Evolutionary conservation across 2,888 invertebrate species (phyloP).

Genomic region (Drosophila kanekoi): DNA sequence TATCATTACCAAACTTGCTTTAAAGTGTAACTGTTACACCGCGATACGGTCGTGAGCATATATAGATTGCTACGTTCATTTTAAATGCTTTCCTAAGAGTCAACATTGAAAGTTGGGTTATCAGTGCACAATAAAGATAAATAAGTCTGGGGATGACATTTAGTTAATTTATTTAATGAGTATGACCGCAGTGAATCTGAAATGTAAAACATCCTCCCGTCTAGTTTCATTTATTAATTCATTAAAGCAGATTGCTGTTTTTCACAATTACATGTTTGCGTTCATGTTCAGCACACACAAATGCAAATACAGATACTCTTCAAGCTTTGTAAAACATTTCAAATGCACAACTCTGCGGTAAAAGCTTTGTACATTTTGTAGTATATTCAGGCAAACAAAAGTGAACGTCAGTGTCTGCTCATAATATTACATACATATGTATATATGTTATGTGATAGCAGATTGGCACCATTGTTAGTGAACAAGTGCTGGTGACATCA

Average conservation of each 20-base stretch:
- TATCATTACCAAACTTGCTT: constrained; percentile 35
- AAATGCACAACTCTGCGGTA: background rate
- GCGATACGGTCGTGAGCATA: constrained; percentile 21
- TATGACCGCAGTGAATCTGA: constrained; percentile 20
- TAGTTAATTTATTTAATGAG: constrained; percentile 61
- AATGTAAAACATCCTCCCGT: constrained; percentile 12
- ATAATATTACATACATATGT: background rate
- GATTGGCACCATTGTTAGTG: background rate
- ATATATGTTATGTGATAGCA: background rate
- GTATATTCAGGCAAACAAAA: background rate
- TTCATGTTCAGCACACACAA: too few relatives aligned
- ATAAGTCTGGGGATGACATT: constrained; percentile 47
- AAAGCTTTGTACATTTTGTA: background rate
- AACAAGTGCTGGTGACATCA: background rate
- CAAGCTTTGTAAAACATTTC: background rate
- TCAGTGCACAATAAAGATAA: constrained; percentile 67
- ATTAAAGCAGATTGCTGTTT: background rate
- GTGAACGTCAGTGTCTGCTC: background rate
- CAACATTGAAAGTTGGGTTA: constrained; percentile 41
- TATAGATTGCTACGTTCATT: constrained; percentile 41
- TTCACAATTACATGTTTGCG: too few relatives aligned
- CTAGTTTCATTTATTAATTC: constrained; percentile 39
- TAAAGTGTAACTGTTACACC: constrained; percentile 50
- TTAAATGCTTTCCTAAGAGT: constrained; percentile 12
- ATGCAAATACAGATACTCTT: background rate